Evolutionary conservation across 2,888 invertebrate genomes (phyloP), one percentile per base, ranked within the genome.

Genomic region (Morinoia aosen): DNA sequence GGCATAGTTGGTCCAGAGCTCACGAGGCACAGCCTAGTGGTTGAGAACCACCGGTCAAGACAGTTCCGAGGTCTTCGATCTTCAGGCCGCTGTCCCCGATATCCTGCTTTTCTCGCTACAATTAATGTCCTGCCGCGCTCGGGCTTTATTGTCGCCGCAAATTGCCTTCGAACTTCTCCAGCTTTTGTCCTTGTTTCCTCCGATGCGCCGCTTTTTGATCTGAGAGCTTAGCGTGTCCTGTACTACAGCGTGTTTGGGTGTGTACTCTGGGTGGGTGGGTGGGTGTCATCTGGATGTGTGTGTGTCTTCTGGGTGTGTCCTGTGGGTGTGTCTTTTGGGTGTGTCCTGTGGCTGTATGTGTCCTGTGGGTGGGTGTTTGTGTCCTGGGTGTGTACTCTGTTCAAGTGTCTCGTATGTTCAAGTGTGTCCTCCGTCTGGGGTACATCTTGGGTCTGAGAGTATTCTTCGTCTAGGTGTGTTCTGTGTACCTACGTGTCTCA

Each of bases 341-440:
- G 58, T n/a, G 58, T 94, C 94, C 61, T 94, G 94, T 94, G 58
- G 57, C 61, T 57, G 33, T 58, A 58, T 25, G 58, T 94, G 94
- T 39, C 58, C 40, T 56, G 56, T 58, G 58, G n/a, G 39, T 94
- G 57, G 3, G 61, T 94, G 58, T 58, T 16, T 61, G 61, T 61
- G 61, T 61, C 61, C 8, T 19, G 61, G 61, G 61, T 61, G 61
- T 61, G 61, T 61, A 12, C 61, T 16, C 16, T 61, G 61, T 61
- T 48, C 61, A 16, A 19, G 61, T 61, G 61, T 61, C 16, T 61
- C 61, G 0, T 5, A 19, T 61, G 61, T 61, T 48, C 61, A 16
- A 19, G 61, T 61, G 61, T 61, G 61, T 61, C 61, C 61, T 19
- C 16, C 8, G 61, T 61, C 61, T 61, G 61, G 61, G 2, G 61